Percentiles rank a stretch among this genome's conserved stretches.
phyloP scores from a whole-genome alignment of 2,113 vertebrate species.

The Gorilla gorilla region DNA sequence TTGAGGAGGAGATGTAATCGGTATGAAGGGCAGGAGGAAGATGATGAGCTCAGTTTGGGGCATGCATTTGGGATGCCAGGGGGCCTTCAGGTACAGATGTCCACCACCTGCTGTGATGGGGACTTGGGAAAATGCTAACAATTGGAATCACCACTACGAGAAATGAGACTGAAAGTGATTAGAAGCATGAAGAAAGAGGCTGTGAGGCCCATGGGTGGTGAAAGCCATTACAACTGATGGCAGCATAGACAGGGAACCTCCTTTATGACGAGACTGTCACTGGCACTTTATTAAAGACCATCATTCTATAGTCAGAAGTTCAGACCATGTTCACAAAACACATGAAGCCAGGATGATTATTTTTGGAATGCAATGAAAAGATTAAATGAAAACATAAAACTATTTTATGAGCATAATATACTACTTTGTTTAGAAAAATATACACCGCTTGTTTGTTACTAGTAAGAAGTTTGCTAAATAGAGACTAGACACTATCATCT shows the following conservation, averaged over 20 bases:
- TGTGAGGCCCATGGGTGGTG: background rate
- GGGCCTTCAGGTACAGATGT: background rate
- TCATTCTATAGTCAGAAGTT: background rate
- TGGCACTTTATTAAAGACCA: conserved; percentile 14
- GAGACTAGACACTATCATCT: background rate
- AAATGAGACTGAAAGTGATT: background rate
- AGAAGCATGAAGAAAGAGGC: background rate
- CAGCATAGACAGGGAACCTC: background rate
- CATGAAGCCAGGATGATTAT: background rate
- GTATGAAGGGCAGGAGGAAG: background rate
- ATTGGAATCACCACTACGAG: background rate
- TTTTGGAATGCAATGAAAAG: conserved; percentile 44
- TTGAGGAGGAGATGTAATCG: background rate
- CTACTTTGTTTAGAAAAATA: background rate
- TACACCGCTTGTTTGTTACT: background rate
- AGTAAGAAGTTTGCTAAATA: background rate
- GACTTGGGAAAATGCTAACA: background rate
- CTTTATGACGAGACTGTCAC: background rate
- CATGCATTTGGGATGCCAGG: background rate
- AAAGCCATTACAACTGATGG: background rate
- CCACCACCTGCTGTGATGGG: background rate
- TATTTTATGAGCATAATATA: conserved; percentile 8
- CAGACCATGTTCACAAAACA: background rate
- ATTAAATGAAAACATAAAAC: conserved; percentile 45
- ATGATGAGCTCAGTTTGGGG: background rate